Conservation (phyloP, 2,113 vertebrate species). For the Mustela lutreola region DNA sequence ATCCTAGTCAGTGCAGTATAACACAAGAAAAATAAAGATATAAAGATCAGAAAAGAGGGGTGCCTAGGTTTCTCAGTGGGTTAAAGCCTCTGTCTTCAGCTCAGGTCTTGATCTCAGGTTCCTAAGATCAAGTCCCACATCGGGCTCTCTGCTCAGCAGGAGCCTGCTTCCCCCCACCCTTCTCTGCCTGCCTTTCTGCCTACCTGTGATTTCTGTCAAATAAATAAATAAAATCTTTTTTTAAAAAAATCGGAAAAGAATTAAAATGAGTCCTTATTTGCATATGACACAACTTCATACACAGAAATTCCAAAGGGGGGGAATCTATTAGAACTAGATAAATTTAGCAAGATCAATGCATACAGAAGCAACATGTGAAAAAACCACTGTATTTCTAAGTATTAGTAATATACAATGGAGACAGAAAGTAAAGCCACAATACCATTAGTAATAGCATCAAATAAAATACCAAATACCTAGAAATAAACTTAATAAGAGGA, state of each 20-base stretch:
- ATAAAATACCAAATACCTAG: background rate
- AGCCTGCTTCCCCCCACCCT: too few relatives aligned
- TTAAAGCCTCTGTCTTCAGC: too few relatives aligned
- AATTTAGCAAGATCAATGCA: constrained; percentile 5
- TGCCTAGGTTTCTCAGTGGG: too few relatives aligned
- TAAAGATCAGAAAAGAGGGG: background rate
- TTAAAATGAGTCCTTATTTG: background rate
- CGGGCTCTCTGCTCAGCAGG: too few relatives aligned
- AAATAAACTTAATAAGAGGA: constrained; percentile 31
- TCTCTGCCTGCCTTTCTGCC: too few relatives aligned
- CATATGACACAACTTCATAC: background rate
- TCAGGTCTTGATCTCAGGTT: too few relatives aligned
- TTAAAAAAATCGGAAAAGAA: background rate
- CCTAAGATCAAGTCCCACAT: too few relatives aligned
- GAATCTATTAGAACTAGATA: background rate
- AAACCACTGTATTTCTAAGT: background rate
- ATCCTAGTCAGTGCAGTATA: background rate
- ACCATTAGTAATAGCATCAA: background rate
- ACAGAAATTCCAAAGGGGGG: background rate
- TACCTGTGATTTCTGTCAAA: too few relatives aligned
- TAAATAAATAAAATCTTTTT: too few relatives aligned
- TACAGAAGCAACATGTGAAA: constrained; percentile 10
- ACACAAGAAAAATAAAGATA: background rate
- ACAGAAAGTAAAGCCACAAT: constrained; percentile 25
- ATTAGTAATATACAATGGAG: background rate